These are phyloP conservation scores for Eulemur mongoz DNA, from an alignment of 2,797 vertebrate genomes.

Conservation along the genomic window DNA sequence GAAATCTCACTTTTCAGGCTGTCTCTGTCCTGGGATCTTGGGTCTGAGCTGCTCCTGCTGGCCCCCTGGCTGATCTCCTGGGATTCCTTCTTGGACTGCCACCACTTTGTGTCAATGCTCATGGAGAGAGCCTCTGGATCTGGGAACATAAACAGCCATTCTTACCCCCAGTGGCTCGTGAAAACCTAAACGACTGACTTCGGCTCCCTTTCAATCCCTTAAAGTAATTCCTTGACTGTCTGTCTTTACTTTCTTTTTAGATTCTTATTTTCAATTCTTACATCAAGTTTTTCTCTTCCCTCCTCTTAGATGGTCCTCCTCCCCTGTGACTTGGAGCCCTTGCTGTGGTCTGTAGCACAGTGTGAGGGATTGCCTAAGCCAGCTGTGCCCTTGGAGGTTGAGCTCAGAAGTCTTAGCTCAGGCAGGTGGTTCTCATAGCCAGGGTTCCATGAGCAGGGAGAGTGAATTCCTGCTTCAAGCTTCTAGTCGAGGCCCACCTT, in stretches of 20 bases:
- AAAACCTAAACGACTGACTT: neutral
- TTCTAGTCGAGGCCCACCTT: neutral
- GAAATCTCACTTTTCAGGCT: neutral
- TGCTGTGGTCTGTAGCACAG: no score
- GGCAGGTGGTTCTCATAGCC: neutral
- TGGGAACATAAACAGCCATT: neutral
- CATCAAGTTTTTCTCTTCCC: neutral
- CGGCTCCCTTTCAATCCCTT: neutral
- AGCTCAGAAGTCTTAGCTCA: neutral
- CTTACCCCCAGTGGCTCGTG: neutral
- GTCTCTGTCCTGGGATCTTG: neutral
- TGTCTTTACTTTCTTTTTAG: neutral
- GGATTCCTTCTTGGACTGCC: neutral
- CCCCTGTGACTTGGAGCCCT: neutral
- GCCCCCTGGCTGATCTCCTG: neutral
- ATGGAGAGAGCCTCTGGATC: neutral
- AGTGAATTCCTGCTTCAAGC: neutral
- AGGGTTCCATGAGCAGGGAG: neutral
- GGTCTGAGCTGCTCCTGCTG: neutral
- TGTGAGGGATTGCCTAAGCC: neutral
- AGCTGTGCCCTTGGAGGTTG: neutral
- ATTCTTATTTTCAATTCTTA: neutral
- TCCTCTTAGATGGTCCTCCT: neutral
- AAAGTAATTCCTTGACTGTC: neutral
- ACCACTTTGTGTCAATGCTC: neutral